Evolutionary conservation across 2,113 vertebrate genomes (phyloP), one percentile per base, ranked within the genome.

Genomic region (Petrocephalus zakoni): DNA sequence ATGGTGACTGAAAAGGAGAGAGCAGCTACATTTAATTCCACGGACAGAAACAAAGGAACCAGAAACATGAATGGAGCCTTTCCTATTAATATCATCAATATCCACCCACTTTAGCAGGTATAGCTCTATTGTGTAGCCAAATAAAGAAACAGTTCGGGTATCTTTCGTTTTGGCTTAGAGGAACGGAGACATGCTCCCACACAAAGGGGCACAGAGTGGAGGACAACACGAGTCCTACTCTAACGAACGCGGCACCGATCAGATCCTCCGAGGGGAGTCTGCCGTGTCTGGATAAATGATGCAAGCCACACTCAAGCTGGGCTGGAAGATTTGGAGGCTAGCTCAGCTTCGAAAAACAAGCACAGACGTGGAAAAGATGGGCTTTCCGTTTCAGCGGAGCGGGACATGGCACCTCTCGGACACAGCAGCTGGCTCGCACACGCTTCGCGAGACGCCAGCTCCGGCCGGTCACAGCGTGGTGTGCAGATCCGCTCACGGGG

Each of bases 291-390:
- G 87, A 88, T 53, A 81, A 83, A 58, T 13, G 75, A 55, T 46
- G 34, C 25, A 56, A 88, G 75, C 72, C 78, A 29, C 29, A 29
- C 22, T 78, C 42, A 21, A 78, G 61, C 37, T 25, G 72, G 34
- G 68, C 6, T 78, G 52, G 51, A 53, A 7, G 72, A 10, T 19
- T 58, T 25, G 52, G 87, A 83, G n/a, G 53, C 37, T 1, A 25
- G 52, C 22, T 82, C 47, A 17, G 22, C 29, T 25, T 21, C 17
- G 25, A 68, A 88, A 46, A 88, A 78, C 68, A 78, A 78, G 49
- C 46, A 52, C 68, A 78, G 58, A 87, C 29, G 49, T 75, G 68
- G 87, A 75, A 88, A 78, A 88, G 25, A 52, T 19, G 87, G 82
- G 19, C 46, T 87, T 87, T 61, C 42, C 61, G 15, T 88, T 37